Conservation (phyloP, 2,888 invertebrate genomes). For the Hyposoter dolosus region DNA sequence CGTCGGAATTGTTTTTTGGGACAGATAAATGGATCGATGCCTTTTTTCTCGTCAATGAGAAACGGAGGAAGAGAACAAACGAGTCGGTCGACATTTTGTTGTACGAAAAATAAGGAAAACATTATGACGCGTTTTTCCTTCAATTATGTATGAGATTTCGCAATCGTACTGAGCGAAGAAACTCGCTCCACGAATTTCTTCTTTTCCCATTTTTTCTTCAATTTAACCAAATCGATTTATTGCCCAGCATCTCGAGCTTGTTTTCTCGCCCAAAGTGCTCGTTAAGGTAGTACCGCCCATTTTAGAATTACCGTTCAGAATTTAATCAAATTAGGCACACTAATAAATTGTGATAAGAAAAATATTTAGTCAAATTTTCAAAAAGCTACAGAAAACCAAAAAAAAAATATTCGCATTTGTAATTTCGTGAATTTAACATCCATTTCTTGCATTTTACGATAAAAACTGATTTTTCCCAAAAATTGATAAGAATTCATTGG, state of each 20-base stretch:
- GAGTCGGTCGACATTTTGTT: background rate
- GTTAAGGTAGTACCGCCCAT: background rate
- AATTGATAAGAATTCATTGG: too few relatives aligned
- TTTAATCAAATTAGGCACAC: too few relatives aligned
- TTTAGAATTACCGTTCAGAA: too few relatives aligned
- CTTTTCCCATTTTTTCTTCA: background rate
- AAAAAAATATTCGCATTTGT: too few relatives aligned
- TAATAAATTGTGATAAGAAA: too few relatives aligned
- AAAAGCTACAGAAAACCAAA: too few relatives aligned
- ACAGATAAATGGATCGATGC: slow-evolving; percentile 69
- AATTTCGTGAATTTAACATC: too few relatives aligned
- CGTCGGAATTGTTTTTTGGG: slow-evolving; percentile 74
- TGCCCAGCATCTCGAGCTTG: slow-evolving; percentile 5
- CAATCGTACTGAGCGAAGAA: background rate
- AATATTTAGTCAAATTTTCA: too few relatives aligned
- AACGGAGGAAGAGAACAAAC: background rate
- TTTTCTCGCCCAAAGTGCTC: slow-evolving; percentile 59
- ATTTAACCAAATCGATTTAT: background rate
- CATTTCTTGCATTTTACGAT: too few relatives aligned
- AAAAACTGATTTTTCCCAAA: too few relatives aligned
- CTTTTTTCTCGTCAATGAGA: background rate
- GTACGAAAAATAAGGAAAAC: background rate
- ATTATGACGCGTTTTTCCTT: background rate
- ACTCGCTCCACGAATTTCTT: background rate
- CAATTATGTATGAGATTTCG: background rate